Evolutionary conservation across 2,797 vertebrate species (phyloP), one percentile per base, ranked within the genome.

Genomic region (Rhinoraja longicauda): DNA sequence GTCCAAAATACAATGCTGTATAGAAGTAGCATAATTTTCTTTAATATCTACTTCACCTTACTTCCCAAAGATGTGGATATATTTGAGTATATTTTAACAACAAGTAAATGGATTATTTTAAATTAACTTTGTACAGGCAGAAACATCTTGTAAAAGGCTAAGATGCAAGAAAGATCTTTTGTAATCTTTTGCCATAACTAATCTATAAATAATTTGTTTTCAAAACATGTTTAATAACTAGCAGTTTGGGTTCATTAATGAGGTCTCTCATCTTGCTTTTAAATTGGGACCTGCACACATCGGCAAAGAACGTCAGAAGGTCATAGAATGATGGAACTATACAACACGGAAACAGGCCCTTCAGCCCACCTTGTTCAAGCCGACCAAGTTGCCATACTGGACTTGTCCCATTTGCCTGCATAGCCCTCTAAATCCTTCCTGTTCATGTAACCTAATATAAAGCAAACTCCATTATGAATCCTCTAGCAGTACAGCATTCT

Each of bases 211-310:
- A 8, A 86, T 32, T 86, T 59, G 59, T 64, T 15, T 62, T 86
- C n/a, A 29, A 76, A 86, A 86, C 29, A 2, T 86, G 53, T n/a
- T 86, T 86, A 62, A 62, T 86, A 57, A 86, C n/a, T 84, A 57
- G 15, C 15, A 67, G 62, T 19, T 36, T 67, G 32, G 67, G 13
- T n/a, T 8, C n/a, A 36, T 62, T 67, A 17, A 0, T 36, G 53
- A 67, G 1, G 7, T 36, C 19, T 86, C 82, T 67, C 84, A 88
- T 17, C 24, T 36, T 29, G 10, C n/a, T 88, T 29, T n/a, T 88
- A 8, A 32, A 15, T 15, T 88, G n/a, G 7, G 59, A 32, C 29
- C 26, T 10, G 5, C 57, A 32, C 32, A 88, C 1, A 4, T 32
- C 88, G 36, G 59, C 29, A 36, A 67, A 36, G 17, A 64, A 17